phyloP scores from a whole-genome alignment of 2,113 vertebrate genomes.

The Microtus montanus region DNA sequence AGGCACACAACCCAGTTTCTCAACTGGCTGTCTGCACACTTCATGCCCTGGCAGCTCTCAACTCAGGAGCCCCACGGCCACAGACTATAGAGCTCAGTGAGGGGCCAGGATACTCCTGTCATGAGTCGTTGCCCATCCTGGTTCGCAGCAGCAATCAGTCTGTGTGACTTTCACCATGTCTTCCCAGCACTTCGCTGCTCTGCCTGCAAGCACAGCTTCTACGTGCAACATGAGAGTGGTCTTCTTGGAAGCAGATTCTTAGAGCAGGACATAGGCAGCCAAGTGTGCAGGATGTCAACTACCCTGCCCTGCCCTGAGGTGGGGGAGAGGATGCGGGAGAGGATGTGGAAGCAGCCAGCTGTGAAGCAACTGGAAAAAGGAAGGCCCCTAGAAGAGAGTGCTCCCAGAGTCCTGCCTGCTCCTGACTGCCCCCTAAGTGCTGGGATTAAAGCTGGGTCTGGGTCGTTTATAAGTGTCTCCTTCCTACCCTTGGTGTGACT shows the following conservation, averaged over 20 bases:
- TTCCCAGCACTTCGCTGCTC: not conserved
- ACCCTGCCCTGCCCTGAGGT: not conserved
- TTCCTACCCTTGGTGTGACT: not conserved
- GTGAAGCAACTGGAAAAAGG: not conserved
- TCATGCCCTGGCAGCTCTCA: not conserved
- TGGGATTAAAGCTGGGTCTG: not conserved
- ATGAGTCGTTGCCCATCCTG: not conserved
- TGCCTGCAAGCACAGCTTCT: constrained; percentile 31
- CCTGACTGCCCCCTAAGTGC: not conserved
- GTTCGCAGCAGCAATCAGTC: constrained; percentile 2
- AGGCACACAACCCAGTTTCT: too few species aligned
- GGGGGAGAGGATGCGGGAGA: not conserved
- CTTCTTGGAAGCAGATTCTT: constrained; percentile 54
- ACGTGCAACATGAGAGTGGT: constrained; percentile 24
- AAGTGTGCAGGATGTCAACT: constrained; percentile 51
- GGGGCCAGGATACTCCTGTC: not conserved
- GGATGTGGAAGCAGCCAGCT: constrained; percentile 39
- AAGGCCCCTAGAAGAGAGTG: not conserved
- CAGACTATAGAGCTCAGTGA: not conserved
- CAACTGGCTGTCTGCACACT: not conserved
- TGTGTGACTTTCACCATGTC: constrained; percentile 35
- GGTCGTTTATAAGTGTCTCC: constrained; percentile 3
- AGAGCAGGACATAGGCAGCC: constrained; percentile 28
- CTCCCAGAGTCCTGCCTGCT: not conserved
- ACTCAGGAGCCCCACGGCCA: not conserved